These are phyloP conservation scores for Asbolus verrucosus DNA, from an alignment of 1,140 invertebrate genomes.

Conservation along the genomic window DNA sequence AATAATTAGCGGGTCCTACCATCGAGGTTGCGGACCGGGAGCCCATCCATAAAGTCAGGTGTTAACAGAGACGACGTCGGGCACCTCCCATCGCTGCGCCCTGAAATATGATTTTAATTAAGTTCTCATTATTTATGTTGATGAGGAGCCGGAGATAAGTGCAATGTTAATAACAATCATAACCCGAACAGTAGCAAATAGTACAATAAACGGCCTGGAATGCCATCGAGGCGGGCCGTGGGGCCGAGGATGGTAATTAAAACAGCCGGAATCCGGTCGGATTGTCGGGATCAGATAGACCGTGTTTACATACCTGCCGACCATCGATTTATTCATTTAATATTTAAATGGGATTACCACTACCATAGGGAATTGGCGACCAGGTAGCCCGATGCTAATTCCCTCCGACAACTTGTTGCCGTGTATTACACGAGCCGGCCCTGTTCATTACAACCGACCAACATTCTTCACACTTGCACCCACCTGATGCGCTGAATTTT, in stretches of 20 bases:
- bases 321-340: constrained; percentile 44
- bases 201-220: constrained; percentile 29
- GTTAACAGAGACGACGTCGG: constrained; percentile 22
- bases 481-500: no score
- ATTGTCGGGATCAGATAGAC: constrained; percentile 27
- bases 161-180: constrained; percentile 43
- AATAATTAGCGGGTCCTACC: constrained; percentile 20
- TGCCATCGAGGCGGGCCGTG: constrained; percentile 1
- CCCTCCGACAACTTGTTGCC: constrained; percentile 29
- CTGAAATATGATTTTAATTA: constrained; percentile 42
- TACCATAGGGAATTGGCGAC: constrained; percentile 29
- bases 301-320: constrained; percentile 41
- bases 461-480: no score
- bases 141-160: constrained; percentile 35
- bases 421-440: constrained; percentile 27
- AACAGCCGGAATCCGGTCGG: constrained; percentile 38
- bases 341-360: constrained; percentile 45
- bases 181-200: constrained; percentile 40
- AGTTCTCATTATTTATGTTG: constrained; percentile 44
- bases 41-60: constrained; percentile 11
- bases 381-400: constrained; percentile 38
- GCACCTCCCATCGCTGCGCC: neutral
- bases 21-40: neutral
- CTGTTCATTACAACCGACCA: constrained; percentile 5
- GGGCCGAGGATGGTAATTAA: constrained; percentile 26